These are phyloP conservation scores for Symphodus melops DNA, from an alignment of 2,113 vertebrate genomes.

Conservation along the genomic window DNA sequence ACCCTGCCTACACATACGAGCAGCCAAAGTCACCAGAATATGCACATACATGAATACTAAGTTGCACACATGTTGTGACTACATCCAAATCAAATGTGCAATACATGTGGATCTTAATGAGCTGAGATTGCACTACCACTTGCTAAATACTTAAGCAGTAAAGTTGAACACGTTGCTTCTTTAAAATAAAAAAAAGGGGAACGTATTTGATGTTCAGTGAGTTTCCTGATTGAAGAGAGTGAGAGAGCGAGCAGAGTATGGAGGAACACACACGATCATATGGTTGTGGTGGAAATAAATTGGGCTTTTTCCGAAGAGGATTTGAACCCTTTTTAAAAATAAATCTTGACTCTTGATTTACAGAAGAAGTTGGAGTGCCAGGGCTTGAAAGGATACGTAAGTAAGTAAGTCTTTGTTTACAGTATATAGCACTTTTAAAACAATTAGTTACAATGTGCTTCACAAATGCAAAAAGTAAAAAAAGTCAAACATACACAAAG, in stretches of 20 bases:
- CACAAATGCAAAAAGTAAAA: no score
- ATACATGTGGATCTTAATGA: conserved; percentile 40
- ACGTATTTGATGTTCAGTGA: conserved; percentile 38
- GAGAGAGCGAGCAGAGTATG: neutral
- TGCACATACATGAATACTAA: conserved; percentile 54
- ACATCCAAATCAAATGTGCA: conserved; percentile 54
- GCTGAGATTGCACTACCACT: conserved; percentile 49
- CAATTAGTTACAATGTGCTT: no score
- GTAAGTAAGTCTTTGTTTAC: no score
- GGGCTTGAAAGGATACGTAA: no score
- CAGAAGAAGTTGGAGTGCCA: no score
- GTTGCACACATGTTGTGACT: conserved; percentile 55
- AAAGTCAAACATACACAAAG: no score
- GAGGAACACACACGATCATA: neutral
- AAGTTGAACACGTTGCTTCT: conserved; percentile 60
- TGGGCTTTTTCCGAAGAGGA: no score
- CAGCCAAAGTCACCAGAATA: conserved; percentile 33
- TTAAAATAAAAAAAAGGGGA: conserved; percentile 49
- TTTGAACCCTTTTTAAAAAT: neutral
- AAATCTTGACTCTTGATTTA: neutral
- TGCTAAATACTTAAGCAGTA: conserved; percentile 58
- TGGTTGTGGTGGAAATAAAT: neutral
- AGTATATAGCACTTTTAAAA: no score
- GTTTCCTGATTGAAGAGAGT: conserved; percentile 34
- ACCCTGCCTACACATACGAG: neutral